Evolutionary conservation across 1,140 invertebrate genomes (phyloP).

Genomic region (Bombus affinis): DNA sequence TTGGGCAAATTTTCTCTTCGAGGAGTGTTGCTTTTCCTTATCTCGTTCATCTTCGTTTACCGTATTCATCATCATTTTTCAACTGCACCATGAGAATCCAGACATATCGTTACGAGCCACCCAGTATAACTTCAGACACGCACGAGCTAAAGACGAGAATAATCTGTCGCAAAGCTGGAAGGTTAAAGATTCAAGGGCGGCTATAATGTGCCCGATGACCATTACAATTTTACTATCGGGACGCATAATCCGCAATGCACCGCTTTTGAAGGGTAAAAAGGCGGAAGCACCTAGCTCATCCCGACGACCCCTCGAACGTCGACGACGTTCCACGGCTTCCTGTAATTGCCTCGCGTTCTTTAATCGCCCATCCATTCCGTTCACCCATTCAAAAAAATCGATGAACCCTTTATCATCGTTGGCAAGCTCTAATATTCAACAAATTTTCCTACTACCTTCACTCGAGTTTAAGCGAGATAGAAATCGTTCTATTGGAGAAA

Average conservation of each 20-base stretch:
- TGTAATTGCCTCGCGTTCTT: slow-evolving; percentile 3
- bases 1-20: too few relatives aligned
- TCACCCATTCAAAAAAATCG: neutral
- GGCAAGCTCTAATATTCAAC: too few relatives aligned
- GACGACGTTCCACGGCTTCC: neutral
- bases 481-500: neutral
- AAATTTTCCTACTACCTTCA: neutral
- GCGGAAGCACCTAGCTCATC: slow-evolving; percentile 41
- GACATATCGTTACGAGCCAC: too few relatives aligned
- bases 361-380: neutral
- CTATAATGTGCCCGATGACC: slow-evolving; percentile 33
- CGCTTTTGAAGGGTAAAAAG: slow-evolving; percentile 42
- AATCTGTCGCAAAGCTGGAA: slow-evolving; percentile 41
- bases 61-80: neutral
- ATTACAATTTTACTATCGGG: slow-evolving; percentile 32
- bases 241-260: slow-evolving; percentile 15
- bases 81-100: neutral
- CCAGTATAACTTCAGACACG: neutral
- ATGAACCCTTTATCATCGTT: neutral
- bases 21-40: too few relatives aligned
- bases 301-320: neutral
- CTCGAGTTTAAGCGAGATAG: neutral
- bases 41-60: neutral
- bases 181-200: slow-evolving; percentile 56
- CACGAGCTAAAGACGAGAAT: slow-evolving; percentile 41